Percentiles rank a stretch among this genome's conserved stretches.
Evolutionary conservation across 2,888 invertebrate genomes (phyloP).

Genomic region (Epinotia ramella): DNA sequence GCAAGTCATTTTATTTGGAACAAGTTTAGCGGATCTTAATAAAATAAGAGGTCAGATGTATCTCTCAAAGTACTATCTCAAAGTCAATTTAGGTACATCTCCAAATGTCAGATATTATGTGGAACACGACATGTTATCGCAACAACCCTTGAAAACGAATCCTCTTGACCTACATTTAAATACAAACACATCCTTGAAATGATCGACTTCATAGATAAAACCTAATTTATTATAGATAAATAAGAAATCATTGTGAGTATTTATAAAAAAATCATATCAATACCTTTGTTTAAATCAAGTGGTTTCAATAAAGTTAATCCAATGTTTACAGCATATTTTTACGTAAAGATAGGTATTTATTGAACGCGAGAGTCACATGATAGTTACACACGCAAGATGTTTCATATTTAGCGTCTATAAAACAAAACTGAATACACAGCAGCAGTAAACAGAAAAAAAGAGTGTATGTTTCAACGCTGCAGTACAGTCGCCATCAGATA

Average conservation of each 20-base stretch:
- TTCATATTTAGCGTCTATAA: neutral
- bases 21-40: neutral
- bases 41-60: too few species aligned
- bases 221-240: slow-evolving; percentile 39
- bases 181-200: slow-evolving; percentile 75
- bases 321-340: neutral
- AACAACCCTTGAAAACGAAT: slow-evolving; percentile 72
- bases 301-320: too few species aligned
- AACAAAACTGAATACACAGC: too few species aligned
- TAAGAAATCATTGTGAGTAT: neutral
- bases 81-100: slow-evolving; percentile 1
- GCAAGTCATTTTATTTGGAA: neutral
- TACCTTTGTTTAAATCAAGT: too few species aligned
- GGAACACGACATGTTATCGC: slow-evolving; percentile 63
- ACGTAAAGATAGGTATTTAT: neutral
- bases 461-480: too few species aligned
- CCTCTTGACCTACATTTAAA: slow-evolving; percentile 75
- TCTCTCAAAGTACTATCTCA: neutral
- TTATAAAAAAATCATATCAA: too few species aligned
- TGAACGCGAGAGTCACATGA: neutral
- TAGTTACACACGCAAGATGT: neutral
- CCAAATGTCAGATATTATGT: slow-evolving; percentile 31
- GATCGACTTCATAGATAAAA: slow-evolving; percentile 65
- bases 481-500: too few species aligned
- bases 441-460: too few species aligned